Evolutionary conservation across 2,797 vertebrate species (phyloP).

Genomic region (Sebastes trivittatus): DNA sequence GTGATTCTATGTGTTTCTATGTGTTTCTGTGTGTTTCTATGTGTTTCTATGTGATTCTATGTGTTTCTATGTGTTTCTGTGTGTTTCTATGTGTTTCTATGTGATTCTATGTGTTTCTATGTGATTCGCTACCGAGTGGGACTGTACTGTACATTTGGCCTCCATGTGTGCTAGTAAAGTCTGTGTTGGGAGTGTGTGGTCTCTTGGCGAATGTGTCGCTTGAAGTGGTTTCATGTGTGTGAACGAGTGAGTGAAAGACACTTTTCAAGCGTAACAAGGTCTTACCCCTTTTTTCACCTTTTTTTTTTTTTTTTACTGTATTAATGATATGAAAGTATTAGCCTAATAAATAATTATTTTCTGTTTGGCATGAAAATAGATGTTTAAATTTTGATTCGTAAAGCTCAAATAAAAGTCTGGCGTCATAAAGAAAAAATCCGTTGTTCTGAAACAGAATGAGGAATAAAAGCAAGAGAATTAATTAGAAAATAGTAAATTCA

Average conservation of each 20-base stretch:
- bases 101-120: not conserved
- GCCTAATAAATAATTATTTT: not conserved
- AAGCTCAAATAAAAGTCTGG: not conserved
- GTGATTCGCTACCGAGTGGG: constrained; percentile 37
- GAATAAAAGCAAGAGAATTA: not conserved
- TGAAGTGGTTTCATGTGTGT: constrained; percentile 56
- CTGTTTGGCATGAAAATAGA: not conserved
- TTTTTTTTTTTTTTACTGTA: not conserved
- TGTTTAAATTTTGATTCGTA: accelerated
- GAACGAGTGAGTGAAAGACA: constrained; percentile 24
- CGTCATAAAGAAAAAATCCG: not conserved
- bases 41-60: constrained; percentile 10
- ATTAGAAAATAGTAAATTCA: not conserved
- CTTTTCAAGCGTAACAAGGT: not conserved
- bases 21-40: not conserved
- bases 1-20: not conserved
- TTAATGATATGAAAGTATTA: not conserved
- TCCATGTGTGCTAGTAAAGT: constrained; percentile 71
- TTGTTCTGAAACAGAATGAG: not conserved
- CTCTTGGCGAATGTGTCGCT: constrained; percentile 25
- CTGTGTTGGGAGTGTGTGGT: constrained; percentile 58
- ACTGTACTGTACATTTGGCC: constrained; percentile 64
- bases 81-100: too few relatives aligned
- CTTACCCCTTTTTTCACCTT: not conserved
- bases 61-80: too few relatives aligned